Base-by-base conservation (phyloP, 1,140 invertebrate genomes). In the Sipha flava region DNA sequence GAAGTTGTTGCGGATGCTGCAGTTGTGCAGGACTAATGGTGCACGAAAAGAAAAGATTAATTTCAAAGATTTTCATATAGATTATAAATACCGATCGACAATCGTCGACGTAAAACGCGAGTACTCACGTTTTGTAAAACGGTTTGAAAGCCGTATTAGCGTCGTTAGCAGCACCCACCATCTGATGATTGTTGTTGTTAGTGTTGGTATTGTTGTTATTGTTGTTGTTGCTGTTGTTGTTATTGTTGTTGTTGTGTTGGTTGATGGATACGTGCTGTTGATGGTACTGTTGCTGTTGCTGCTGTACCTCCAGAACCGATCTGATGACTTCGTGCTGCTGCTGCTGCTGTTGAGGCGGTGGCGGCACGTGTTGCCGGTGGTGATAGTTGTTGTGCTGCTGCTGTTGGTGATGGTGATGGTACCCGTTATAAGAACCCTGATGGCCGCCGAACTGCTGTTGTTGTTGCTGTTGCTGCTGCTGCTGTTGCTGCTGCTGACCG, bases 81-180 rank as follows among this genome's bases (percentile, higher is more conserved):
- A n/a, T n/a, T n/a, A n/a, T n/a, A n/a, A n/a, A n/a, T n/a, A n/a
- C n/a, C n/a, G n/a, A n/a, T n/a, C n/a, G n/a, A n/a, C n/a, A n/a
- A n/a, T n/a, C n/a, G n/a, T n/a, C n/a, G n/a, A n/a, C n/a, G n/a
- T n/a, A n/a, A n/a, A 1, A n/a, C 7, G 5, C 18, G 16, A 1
- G 45, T 9, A 81, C 86, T 88, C 85, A 95, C 93, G 92, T 94
- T 88, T 94, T 95, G 85, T 94, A 95, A 86, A 94, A 93, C 70
- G 93, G 93, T 86, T 94, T 94, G 84, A 94, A 95, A 83, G 91
- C 91, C 49, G 92, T 90, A 40, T 83, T 85, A 83, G 86, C 80
- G 45, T 86, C 80, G 29, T 68, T 75, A n/a, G 72, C 43, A 40
- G 66, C 72, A 7, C 59, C 79, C 45, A 18, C 75, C 37, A 57